Base-by-base conservation (phyloP, 2,113 vertebrate species). In the Grammatotria lemairii region DNA sequence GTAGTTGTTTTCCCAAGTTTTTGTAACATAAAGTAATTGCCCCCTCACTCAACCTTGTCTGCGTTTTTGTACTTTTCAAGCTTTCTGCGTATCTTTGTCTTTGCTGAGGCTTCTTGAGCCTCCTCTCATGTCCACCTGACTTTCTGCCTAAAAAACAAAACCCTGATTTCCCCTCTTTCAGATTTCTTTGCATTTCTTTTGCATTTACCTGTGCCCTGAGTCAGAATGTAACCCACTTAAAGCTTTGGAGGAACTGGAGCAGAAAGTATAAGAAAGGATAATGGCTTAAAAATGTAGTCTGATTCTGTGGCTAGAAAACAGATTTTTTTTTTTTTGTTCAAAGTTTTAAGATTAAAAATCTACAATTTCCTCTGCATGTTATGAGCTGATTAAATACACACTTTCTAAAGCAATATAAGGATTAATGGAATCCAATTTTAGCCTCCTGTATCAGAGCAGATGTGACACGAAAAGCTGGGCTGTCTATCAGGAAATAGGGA, bases 181-280 rank as follows among this genome's bases (percentile, higher is more conserved):
- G 33, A 86, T 87, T 65, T 88, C 10, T 87, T 57, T 87, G 87
- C 87, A 88, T 49, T 83, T 91, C 70, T 89, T 92, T 85, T 81
- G 21, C 49, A 70, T 86, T 53, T 23, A 47, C 38, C 33, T 28
- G 19, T 28, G 81, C 79, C 86, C 82, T 91, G 81, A 92, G 90
- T 92, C 81, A 68, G 54, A 90, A 60, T 80, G 28, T 80, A 63
- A 63, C 68, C 83, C 70, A 79, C 73, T 88, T 26, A 65, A 42
- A 79, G 13, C 54, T 83, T 28, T 45, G 45, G 23, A 83, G 49
- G 80, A 85, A 68, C 9, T 35, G 23, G 65, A 82, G 19, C 78
- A 80, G 55, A 81, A 38, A 65, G 21, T 17, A 8, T 19, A 38
- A 45, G 45, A 45, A 87, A 28, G 80, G 38, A 6, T n/a, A 47